A percentile compares a stretch with the other conserved stretches of the same genome.
Conservation (phyloP, 2,113 vertebrate species). For the Notarius lentiginosus region DNA sequence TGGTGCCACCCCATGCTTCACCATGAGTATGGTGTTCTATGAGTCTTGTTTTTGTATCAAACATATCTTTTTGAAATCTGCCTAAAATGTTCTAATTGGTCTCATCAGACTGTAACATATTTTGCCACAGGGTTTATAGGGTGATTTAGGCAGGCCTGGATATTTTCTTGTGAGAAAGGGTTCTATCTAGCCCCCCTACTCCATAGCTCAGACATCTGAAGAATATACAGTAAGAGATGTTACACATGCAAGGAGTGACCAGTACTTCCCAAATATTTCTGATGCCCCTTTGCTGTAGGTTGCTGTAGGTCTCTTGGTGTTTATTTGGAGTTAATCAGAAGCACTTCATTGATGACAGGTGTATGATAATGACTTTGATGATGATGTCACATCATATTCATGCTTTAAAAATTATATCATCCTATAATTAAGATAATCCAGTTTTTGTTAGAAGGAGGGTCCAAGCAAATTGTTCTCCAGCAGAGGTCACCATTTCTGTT, state of each 20-base stretch:
- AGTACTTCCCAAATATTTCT: neutral
- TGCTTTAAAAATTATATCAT: neutral
- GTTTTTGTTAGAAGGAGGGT: neutral
- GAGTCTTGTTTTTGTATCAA: no score
- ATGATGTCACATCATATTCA: neutral
- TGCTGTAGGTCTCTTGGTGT: neutral
- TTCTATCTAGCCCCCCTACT: neutral
- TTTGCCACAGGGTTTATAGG: neutral
- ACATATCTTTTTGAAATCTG: no score
- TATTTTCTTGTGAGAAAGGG: neutral
- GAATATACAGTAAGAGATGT: no score
- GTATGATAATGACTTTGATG: neutral
- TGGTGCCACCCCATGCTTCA: no score
- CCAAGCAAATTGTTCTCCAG: neutral
- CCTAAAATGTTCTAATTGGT: neutral
- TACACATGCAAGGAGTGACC: neutral
- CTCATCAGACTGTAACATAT: no score
- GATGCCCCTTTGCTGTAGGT: neutral
- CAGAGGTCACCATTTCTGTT: neutral
- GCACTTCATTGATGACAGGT: neutral
- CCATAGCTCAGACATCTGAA: no score
- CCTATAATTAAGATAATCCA: neutral
- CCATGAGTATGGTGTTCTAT: no score
- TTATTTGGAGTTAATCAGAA: neutral
- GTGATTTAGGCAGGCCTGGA: neutral